These are phyloP conservation scores for Mus musculus DNA, from an alignment of 2,113 vertebrate species.

Conservation along the genomic window DNA sequence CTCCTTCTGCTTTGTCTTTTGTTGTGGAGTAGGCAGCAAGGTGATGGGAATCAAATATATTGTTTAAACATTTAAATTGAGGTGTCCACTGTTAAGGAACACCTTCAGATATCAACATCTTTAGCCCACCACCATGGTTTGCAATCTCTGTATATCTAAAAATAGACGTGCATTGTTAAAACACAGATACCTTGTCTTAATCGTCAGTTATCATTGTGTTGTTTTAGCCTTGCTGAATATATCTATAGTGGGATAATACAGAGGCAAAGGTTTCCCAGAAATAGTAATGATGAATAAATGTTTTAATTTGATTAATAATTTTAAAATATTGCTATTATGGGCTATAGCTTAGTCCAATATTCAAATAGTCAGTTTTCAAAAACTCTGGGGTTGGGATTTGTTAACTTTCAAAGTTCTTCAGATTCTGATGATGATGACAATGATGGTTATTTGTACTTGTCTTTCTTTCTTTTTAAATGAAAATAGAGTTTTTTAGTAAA, in stretches of 20 bases:
- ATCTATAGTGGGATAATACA: background rate
- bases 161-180: background rate
- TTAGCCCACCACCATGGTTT: accelerated
- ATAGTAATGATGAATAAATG: background rate
- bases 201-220: background rate
- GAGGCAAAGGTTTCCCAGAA: background rate
- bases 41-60: background rate
- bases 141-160: background rate
- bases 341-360: background rate
- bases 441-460: background rate
- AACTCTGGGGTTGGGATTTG: background rate
- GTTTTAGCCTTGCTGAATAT: background rate
- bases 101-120: background rate
- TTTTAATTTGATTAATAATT: background rate
- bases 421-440: too few relatives aligned
- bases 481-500: background rate
- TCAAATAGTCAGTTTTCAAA: background rate
- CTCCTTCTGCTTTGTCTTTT: background rate
- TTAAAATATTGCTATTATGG: background rate
- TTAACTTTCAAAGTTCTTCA: background rate
- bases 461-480: background rate
- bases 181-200: background rate
- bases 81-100: background rate
- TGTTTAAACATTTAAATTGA: background rate
- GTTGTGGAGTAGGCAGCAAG: background rate